Conservation (phyloP, 1,140 invertebrate genomes). For the Stegodyphus dumicola region DNA sequence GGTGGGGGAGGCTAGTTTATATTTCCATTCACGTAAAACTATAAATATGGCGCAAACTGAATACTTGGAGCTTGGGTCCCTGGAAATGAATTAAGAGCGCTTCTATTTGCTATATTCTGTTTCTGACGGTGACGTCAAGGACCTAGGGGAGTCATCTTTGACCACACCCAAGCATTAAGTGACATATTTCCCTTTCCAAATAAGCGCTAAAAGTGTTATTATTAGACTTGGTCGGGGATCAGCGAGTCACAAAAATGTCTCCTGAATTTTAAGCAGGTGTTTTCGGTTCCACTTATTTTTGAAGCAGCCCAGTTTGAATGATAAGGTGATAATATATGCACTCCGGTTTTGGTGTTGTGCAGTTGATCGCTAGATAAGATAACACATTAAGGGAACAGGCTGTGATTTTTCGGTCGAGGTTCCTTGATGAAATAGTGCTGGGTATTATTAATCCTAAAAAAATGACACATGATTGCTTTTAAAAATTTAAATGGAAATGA, state of each 20-base stretch:
- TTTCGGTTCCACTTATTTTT: slow-evolving; percentile 8
- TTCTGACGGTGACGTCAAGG: slow-evolving; percentile 28
- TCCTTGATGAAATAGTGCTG: no score
- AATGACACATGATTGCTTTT: no score
- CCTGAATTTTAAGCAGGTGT: slow-evolving; percentile 25
- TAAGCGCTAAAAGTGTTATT: slow-evolving; percentile 43
- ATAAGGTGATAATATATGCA: slow-evolving; percentile 36
- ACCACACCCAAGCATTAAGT: slow-evolving; percentile 44
- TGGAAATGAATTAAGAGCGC: neutral
- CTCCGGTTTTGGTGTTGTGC: neutral
- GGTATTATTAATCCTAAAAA: no score
- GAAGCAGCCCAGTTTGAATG: slow-evolving; percentile 11
- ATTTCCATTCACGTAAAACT: no score
- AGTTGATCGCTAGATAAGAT: no score
- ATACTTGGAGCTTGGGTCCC: neutral
- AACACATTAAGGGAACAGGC: no score
- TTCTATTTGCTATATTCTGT: neutral
- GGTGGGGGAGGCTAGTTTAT: no score
- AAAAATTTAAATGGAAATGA: no score
- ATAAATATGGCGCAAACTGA: no score
- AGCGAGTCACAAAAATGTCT: neutral
- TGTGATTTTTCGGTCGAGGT: no score
- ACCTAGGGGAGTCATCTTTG: slow-evolving; percentile 45
- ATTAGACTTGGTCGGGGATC: slow-evolving; percentile 18
- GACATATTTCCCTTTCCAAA: slow-evolving; percentile 40